Conservation (phyloP, 2,888 invertebrate species). For the Apoderus coryli region DNA sequence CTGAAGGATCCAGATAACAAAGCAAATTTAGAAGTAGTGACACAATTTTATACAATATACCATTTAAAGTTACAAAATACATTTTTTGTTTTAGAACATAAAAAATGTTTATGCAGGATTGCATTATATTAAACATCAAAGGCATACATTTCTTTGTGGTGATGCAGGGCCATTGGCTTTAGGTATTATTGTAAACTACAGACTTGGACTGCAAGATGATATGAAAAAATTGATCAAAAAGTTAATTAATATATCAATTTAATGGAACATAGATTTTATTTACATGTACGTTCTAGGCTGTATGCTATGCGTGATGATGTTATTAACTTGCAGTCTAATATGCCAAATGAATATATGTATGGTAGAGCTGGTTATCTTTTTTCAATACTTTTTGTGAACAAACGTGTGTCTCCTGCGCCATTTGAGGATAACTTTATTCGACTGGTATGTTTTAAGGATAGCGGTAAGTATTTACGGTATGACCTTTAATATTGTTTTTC, state of each 20-base stretch:
- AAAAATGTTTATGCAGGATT: conserved; percentile 32
- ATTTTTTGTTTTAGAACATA: conserved; percentile 16
- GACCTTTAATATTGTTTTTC: conserved; percentile 17
- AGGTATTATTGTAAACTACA: conserved; percentile 42
- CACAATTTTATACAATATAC: too few species aligned
- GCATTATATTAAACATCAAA: conserved; percentile 31
- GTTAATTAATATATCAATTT: conserved; percentile 27
- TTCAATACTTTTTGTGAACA: conserved; percentile 59
- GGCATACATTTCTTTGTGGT: conserved; percentile 54
- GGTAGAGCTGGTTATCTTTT: conserved; percentile 74
- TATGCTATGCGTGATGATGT: conserved; percentile 38
- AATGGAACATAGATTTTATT: conserved; percentile 17
- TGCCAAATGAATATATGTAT: conserved; percentile 74
- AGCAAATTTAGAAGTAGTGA: conserved; percentile 25
- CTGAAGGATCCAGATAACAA: conserved; percentile 28
- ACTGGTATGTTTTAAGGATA: conserved; percentile 33
- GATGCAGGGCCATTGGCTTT: conserved; percentile 52
- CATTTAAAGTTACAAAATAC: not conserved
- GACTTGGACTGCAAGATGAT: conserved; percentile 39
- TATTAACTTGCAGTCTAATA: conserved; percentile 34
- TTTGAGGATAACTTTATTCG: conserved; percentile 44
- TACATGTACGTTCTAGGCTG: conserved; percentile 26
- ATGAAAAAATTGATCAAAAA: conserved; percentile 36
- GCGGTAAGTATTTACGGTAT: not conserved
- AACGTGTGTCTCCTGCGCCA: conserved; percentile 42